phyloP scores from a whole-genome alignment of 2,888 invertebrate species.

The Galerucella nymphaeae region DNA sequence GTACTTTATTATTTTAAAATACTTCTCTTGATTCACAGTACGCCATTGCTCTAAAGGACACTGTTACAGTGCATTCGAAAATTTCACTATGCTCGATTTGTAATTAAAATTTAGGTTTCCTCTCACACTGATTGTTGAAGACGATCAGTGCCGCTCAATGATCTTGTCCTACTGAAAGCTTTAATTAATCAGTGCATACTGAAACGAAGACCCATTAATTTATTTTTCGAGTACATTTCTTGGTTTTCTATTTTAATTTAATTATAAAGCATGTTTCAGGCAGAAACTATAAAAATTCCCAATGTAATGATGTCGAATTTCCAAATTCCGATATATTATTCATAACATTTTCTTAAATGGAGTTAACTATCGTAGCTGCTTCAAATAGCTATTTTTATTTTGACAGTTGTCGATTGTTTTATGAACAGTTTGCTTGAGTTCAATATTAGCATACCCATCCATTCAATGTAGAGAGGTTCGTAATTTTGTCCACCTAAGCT shows the following conservation, averaged over 20 bases:
- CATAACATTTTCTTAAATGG: no score
- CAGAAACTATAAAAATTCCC: not conserved
- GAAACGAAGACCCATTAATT: constrained; percentile 19
- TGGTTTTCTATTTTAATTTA: constrained; percentile 7
- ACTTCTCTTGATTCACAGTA: not conserved
- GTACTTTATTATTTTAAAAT: not conserved
- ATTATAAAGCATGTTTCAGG: constrained; percentile 1
- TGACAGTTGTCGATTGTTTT: not conserved
- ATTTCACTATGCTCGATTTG: constrained; percentile 33
- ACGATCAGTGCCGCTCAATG: constrained; percentile 24
- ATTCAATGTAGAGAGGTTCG: no score
- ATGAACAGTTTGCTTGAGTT: not conserved
- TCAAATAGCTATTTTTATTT: no score
- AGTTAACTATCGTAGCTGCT: no score
- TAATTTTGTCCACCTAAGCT: no score
- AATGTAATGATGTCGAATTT: not conserved
- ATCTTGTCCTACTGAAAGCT: constrained; percentile 29
- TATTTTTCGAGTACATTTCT: constrained; percentile 15
- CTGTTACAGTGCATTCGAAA: constrained; percentile 25
- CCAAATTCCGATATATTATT: not conserved
- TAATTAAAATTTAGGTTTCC: constrained; percentile 35
- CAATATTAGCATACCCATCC: not conserved
- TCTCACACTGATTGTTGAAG: constrained; percentile 31
- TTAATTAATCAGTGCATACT: constrained; percentile 32
- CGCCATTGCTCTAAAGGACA: constrained; percentile 9